Evolutionary conservation across 1,140 invertebrate genomes (phyloP), one percentile per base, ranked within the genome.

Genomic region (Popillia japonica): DNA sequence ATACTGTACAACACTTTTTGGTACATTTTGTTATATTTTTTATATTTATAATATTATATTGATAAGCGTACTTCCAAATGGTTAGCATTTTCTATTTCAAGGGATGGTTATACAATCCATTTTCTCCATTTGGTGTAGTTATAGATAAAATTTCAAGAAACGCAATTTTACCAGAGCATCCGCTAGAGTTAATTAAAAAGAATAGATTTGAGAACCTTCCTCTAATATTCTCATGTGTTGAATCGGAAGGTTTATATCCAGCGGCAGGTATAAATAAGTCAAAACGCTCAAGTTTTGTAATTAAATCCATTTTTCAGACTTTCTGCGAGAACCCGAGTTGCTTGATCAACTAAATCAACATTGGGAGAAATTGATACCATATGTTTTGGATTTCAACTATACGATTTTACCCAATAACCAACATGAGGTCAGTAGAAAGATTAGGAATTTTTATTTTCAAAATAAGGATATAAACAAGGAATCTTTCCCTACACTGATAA

Each of bases 81-180:
- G n/a, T n/a, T 27, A 44, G 0, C 8, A 48, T 44, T 76, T 34
- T 68, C 11, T 14, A 74, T 41, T 83, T 83, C 8, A 34, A 87
- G 85, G 83, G 83, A 10, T 88, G 85, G 84, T 77, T 84, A 48
- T 86, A 86, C 64, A 87, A 87, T 75, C 88, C 87, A 6, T 87
- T 87, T 78, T 82, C 82, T 8, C 85, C 85, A 27, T 85, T 86
- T 77, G 85, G 84, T 11, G 78, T 83, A 8, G 84, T 86, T 11
- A 82, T 86, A 0, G 86, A 86, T 64, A 78, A 78, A 78, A 84
- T 80, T 76, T 34, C 83, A 0, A 85, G 86, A 59, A 83, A 88
- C 42, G 88, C 90, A 2, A 90, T 92, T 82, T 85, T 93, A 6
- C 89, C 90, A 0, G 83, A 89, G 42, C 84, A 88, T 48, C 90